These are phyloP conservation scores for Sphaeramia orbicularis DNA, from an alignment of 2,797 vertebrate species.

Conservation along the genomic window DNA sequence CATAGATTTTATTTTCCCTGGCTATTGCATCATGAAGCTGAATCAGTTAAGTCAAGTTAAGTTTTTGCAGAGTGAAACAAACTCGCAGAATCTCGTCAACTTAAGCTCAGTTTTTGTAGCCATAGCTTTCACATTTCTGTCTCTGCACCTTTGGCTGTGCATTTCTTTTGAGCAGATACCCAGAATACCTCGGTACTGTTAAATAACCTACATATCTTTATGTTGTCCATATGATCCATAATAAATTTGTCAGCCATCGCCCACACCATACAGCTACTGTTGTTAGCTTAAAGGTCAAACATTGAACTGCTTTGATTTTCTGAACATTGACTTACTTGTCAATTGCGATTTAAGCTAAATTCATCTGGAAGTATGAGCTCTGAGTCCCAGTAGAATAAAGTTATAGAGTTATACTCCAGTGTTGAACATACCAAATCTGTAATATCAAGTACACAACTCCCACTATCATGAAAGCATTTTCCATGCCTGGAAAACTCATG, in stretches of 20 bases:
- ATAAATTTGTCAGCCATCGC: no score
- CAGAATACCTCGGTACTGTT: no score
- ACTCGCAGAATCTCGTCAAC: not conserved
- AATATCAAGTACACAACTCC: no score
- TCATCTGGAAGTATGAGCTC: no score
- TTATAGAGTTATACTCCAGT: not conserved
- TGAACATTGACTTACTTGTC: not conserved
- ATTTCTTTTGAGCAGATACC: no score
- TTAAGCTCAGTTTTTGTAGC: not conserved
- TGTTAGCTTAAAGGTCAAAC: slow-evolving; percentile 13
- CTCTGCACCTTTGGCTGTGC: not conserved
- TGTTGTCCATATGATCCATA: no score
- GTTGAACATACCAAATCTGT: no score
- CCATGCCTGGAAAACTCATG: no score
- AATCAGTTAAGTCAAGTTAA: slow-evolving; percentile 16
- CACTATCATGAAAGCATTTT: no score
- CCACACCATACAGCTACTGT: not conserved
- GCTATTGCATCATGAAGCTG: slow-evolving; percentile 18
- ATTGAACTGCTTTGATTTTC: slow-evolving; percentile 19
- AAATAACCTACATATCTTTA: no score
- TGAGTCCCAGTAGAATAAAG: no score
- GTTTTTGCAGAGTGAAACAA: slow-evolving; percentile 18
- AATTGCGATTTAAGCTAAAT: no score
- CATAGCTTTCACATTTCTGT: not conserved
- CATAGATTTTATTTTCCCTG: not conserved